These are phyloP conservation scores for Lophotriccus pileatus DNA, from an alignment of 2,797 vertebrate genomes.

Conservation along the genomic window DNA sequence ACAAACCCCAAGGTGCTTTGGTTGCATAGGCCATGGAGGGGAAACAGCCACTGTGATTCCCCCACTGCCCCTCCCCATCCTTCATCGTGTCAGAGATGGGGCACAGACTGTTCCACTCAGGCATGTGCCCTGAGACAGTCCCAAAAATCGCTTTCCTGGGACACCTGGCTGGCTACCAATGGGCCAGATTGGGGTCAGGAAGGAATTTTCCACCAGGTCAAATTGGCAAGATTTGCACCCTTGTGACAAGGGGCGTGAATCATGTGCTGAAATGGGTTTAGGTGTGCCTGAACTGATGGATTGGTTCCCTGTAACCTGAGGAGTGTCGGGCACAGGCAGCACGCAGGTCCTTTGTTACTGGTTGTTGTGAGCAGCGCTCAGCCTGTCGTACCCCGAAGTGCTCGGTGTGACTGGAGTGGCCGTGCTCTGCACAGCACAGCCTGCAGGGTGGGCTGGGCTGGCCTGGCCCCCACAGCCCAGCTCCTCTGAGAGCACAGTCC, in stretches of 20 bases:
- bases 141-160: neutral
- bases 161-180: neutral
- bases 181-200: neutral
- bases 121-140: neutral
- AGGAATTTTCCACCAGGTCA: slow-evolving; percentile 30
- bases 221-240: neutral
- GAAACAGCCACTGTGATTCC: neutral
- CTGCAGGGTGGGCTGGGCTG: neutral
- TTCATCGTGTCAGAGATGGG: neutral
- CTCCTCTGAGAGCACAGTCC: neutral
- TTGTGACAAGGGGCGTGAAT: neutral
- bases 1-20: neutral
- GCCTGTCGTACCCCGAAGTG: neutral
- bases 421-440: neutral
- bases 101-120: neutral
- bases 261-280: neutral
- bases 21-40: neutral
- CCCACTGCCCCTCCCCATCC: neutral
- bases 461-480: neutral
- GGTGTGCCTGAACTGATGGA: neutral
- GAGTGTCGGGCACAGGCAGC: neutral
- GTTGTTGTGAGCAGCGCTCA: neutral
- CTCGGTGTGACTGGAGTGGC: neutral
- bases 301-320: slow-evolving; percentile 7
- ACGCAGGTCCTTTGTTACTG: neutral